These are phyloP conservation scores for Leucosticte australis DNA, from an alignment of 2,113 vertebrate species.

Conservation along the genomic window DNA sequence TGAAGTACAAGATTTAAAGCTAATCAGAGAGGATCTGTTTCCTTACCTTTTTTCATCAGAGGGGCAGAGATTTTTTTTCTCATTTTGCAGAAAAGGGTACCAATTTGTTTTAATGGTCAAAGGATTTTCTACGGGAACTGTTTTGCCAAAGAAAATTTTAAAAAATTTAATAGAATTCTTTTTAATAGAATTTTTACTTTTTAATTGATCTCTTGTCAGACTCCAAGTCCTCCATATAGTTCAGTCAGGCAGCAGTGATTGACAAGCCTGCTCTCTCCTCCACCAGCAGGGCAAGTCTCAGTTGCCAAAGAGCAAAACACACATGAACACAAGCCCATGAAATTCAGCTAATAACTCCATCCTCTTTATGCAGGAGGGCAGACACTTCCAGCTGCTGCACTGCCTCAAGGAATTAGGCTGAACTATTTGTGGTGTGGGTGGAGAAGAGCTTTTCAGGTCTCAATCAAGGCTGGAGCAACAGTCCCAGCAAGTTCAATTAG, in stretches of 20 bases:
- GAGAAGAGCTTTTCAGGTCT: background rate
- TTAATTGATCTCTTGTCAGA: background rate
- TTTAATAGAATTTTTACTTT: background rate
- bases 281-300: background rate
- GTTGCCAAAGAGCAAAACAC: background rate
- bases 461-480: slow-evolving; percentile 1
- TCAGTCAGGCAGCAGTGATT: background rate
- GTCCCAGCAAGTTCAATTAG: slow-evolving; percentile 25
- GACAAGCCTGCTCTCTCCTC: background rate
- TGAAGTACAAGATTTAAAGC: background rate
- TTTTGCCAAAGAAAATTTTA: background rate
- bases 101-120: background rate
- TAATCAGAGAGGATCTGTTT: background rate
- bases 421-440: slow-evolving; percentile 2
- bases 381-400: background rate
- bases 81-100: background rate
- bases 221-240: background rate
- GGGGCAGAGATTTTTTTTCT: background rate
- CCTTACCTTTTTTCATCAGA: background rate
- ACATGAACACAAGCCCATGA: background rate
- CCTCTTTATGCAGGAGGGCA: background rate
- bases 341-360: background rate
- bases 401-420: background rate
- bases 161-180: background rate
- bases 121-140: background rate